Evolutionary conservation across 2,888 invertebrate genomes (phyloP).

Genomic region (Conomelus anceps): DNA sequence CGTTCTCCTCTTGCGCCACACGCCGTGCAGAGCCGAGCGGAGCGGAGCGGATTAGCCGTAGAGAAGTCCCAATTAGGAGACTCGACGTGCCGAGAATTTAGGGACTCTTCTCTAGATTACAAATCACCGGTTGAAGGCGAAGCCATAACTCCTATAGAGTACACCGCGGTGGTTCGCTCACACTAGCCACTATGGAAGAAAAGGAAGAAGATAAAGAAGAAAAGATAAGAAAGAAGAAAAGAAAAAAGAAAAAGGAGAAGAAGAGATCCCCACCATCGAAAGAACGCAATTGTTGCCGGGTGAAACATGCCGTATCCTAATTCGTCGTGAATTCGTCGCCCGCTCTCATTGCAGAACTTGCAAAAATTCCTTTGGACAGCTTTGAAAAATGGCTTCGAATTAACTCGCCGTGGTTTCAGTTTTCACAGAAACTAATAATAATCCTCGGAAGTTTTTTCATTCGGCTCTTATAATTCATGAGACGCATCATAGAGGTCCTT

Average conservation of each 20-base stretch:
- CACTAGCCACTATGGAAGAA: too few relatives aligned
- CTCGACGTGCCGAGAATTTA: conserved; percentile 1
- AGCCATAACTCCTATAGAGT: neutral
- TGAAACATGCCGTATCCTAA: neutral
- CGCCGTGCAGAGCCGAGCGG: too few relatives aligned
- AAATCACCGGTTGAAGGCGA: conserved; percentile 5
- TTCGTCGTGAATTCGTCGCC: neutral
- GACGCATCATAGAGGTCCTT: neutral
- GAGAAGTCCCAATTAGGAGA: conserved; percentile 11
- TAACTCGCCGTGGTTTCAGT: neutral
- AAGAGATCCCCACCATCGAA: too few relatives aligned
- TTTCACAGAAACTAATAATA: neutral
- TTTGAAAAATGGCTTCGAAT: neutral
- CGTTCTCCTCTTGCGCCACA: too few relatives aligned
- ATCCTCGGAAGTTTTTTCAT: neutral
- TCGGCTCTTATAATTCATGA: neutral
- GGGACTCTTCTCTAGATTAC: conserved; percentile 10
- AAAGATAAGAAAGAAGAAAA: too few relatives aligned
- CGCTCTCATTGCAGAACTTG: neutral
- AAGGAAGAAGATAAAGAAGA: too few relatives aligned
- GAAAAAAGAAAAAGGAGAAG: too few relatives aligned
- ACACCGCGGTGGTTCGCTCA: neutral
- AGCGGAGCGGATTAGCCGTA: neutral
- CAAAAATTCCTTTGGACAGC: neutral
- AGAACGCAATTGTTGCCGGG: neutral